phyloP scores from a whole-genome alignment of 2,797 vertebrate genomes.

The Falco rusticolus region DNA sequence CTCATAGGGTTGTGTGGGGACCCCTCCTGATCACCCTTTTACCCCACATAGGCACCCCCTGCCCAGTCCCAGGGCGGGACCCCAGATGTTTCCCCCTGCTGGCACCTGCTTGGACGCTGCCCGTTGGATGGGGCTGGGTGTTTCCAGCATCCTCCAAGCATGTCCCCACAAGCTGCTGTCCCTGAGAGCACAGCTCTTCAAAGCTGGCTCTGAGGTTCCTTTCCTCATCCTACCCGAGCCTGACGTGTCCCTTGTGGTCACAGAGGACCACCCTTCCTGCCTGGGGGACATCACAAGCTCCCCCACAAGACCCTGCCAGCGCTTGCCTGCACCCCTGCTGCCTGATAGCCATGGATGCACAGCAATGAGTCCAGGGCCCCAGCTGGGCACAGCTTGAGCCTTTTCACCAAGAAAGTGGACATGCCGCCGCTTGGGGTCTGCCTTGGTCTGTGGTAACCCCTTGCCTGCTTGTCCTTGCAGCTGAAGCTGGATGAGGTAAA shows the following conservation, averaged over 20 bases:
- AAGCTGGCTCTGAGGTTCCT: not conserved
- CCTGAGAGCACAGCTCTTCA: not conserved
- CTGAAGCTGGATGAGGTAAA: constrained; percentile 80
- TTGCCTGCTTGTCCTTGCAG: constrained; percentile 43
- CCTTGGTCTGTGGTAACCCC: not conserved
- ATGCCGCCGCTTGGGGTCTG: not conserved
- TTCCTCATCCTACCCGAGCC: not conserved
- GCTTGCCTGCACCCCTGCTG: not conserved
- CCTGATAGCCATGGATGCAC: not conserved
- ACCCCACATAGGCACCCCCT: accelerated
- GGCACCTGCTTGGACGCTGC: not conserved
- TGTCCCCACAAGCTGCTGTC: not conserved
- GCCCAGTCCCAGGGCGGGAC: not conserved
- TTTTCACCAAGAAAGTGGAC: not conserved
- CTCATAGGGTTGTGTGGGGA: not conserved
- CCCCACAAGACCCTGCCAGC: not conserved
- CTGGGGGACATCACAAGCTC: accelerated
- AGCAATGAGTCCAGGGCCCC: not conserved
- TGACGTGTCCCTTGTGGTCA: not conserved
- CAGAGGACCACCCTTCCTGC: not conserved
- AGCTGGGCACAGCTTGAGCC: not conserved
- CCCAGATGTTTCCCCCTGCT: not conserved
- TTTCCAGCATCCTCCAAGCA: not conserved
- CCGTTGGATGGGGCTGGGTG: not conserved
- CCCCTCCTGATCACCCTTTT: not conserved